Base-by-base conservation (phyloP, 2,888 invertebrate genomes). In the Phoronis australis region DNA sequence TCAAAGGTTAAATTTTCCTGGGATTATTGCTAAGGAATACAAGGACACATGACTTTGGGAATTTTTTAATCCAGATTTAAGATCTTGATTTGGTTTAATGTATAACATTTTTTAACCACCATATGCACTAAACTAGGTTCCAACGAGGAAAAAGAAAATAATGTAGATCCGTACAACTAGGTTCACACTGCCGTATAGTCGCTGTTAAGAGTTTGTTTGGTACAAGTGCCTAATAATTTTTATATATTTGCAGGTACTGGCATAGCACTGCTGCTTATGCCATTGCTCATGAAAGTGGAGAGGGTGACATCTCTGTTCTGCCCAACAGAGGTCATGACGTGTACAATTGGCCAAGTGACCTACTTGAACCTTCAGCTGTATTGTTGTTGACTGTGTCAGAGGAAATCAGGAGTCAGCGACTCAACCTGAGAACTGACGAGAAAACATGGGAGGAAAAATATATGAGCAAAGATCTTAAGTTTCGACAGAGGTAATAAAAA, bases 221-320 rank as follows among this genome's bases (percentile, higher is more conserved):
- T n/a, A n/a, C n/a, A n/a, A n/a, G n/a, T n/a, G n/a, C n/a, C n/a
- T n/a, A n/a, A n/a, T n/a, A n/a, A n/a, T n/a, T n/a, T n/a, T n/a
- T n/a, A n/a, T n/a, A n/a, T n/a, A n/a, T n/a, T 5, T 47, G 2
- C 47, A 66, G 66, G 44, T 65, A 52, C 40, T 66, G 66, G 65
- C 65, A 65, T 50, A 66, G 65, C 40, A 64, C 65, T 22, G 55
- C 65, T 38, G 65, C 66, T 0, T 66, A 65, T 51, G 63, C 62
- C 9, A 62, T 66, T 15, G 63, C 66, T 12, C 61, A 64, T 48
- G 62, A 62, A 44, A 56, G 55, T 1, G 60, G 58, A 37, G 44
- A 44, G 4, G 51, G 49, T 12, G 64, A 64, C 40, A 6, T 21
- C 4, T n/a, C 23, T 3, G 20, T 22, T 4, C 40, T 62, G n/a